These are phyloP conservation scores for Bellardia pandia DNA, from an alignment of 2,888 invertebrate genomes.

Conservation along the genomic window DNA sequence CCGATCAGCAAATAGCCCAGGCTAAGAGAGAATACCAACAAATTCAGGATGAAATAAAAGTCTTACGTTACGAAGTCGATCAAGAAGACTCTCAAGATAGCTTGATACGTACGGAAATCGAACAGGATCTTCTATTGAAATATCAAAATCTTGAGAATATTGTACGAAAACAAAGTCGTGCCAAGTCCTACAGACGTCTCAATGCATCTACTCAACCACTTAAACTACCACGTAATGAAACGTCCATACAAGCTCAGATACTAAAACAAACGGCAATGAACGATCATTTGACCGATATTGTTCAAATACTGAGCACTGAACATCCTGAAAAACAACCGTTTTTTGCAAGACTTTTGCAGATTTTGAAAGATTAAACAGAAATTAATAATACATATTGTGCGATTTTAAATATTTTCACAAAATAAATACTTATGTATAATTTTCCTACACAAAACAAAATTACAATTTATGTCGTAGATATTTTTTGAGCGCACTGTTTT, in stretches of 20 bases:
- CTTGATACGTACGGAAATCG: slow-evolving; percentile 82
- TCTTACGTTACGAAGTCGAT: slow-evolving; percentile 78
- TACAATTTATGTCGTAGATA: too few relatives aligned
- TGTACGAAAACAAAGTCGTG: slow-evolving; percentile 89
- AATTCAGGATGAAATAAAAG: slow-evolving; percentile 76
- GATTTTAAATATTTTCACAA: neutral
- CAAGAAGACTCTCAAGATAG: slow-evolving; percentile 77
- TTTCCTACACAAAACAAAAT: too few relatives aligned
- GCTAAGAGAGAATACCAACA: slow-evolving; percentile 77
- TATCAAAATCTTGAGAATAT: slow-evolving; percentile 85
- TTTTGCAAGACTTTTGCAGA: slow-evolving; percentile 82
- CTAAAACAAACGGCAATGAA: slow-evolving; percentile 86
- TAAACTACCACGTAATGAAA: slow-evolving; percentile 82
- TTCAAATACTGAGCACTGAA: slow-evolving; percentile 86
- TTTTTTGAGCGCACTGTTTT: too few relatives aligned
- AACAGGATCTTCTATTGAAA: slow-evolving; percentile 82
- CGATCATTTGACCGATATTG: slow-evolving; percentile 86
- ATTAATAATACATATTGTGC: neutral
- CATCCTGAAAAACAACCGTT: slow-evolving; percentile 86
- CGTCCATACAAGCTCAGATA: slow-evolving; percentile 85
- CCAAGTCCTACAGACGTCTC: slow-evolving; percentile 86
- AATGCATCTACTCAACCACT: slow-evolving; percentile 81
- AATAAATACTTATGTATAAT: neutral
- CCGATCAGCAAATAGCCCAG: slow-evolving; percentile 78
- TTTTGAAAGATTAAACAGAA: slow-evolving; percentile 63